phyloP scores from a whole-genome alignment of 2,888 invertebrate genomes.

The Aquatica leii region DNA sequence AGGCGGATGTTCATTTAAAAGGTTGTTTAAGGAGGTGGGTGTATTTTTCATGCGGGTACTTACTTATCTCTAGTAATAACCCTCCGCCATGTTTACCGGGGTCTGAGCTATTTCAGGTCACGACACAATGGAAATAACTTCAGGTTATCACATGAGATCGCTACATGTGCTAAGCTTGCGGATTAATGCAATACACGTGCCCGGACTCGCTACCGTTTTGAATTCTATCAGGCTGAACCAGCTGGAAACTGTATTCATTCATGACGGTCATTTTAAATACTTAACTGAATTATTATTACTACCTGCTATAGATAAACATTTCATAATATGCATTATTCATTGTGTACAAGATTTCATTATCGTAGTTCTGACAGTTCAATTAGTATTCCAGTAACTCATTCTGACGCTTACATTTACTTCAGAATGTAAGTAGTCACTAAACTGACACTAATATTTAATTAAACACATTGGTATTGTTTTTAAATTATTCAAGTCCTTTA shows the following conservation, averaged over 20 bases:
- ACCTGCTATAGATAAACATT: conserved; percentile 12
- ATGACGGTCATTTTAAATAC: conserved; percentile 28
- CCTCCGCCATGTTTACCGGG: conserved; percentile 43
- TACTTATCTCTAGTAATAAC: conserved; percentile 47
- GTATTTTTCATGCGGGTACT: conserved; percentile 48
- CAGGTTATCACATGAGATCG: conserved; percentile 48
- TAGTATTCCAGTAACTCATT: too few species aligned
- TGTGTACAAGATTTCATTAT: conserved; percentile 43
- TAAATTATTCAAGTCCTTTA: too few species aligned
- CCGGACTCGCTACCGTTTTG: conserved; percentile 36
- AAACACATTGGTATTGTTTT: too few species aligned
- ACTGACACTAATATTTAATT: too few species aligned
- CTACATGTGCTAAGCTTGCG: conserved; percentile 48
- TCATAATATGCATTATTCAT: background rate
- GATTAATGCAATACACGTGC: conserved; percentile 51
- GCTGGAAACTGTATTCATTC: conserved; percentile 33
- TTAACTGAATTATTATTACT: conserved; percentile 21
- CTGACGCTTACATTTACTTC: too few species aligned
- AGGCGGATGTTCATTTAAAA: conserved; percentile 33
- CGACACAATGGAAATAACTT: conserved; percentile 55
- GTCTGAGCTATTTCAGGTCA: conserved; percentile 52
- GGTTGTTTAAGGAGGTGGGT: conserved; percentile 27
- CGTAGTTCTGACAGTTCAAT: too few species aligned
- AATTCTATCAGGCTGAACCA: conserved; percentile 36
- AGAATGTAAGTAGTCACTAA: too few species aligned